These are phyloP conservation scores for Ramphastos sulfuratus DNA, from an alignment of 2,113 vertebrate genomes.

Conservation along the genomic window DNA sequence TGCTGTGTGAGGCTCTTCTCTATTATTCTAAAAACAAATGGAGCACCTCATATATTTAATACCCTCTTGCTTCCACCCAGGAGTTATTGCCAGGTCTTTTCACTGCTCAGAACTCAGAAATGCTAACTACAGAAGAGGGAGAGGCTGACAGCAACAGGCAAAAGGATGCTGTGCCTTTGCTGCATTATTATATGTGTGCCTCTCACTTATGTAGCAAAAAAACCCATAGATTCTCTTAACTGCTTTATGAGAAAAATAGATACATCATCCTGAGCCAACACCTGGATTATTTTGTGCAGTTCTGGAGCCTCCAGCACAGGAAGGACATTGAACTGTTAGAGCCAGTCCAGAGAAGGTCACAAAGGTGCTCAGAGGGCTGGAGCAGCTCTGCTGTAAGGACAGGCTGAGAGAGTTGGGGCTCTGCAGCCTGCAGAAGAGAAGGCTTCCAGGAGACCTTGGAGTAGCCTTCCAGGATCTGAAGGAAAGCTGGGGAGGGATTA, in stretches of 20 bases:
- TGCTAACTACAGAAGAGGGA: background rate
- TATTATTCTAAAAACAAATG: conserved; percentile 5
- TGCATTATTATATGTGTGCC: background rate
- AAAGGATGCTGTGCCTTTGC: background rate
- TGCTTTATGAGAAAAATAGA: background rate
- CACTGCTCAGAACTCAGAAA: background rate
- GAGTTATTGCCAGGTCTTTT: background rate
- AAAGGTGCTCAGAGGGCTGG: too few species aligned
- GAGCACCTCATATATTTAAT: background rate
- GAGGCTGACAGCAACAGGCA: background rate
- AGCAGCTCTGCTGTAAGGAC: too few species aligned
- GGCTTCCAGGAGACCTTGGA: too few species aligned
- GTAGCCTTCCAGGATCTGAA: too few species aligned
- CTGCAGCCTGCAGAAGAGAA: too few species aligned
- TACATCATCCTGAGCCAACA: background rate
- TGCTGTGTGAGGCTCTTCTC: background rate
- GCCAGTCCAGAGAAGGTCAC: too few species aligned
- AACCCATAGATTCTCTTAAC: background rate
- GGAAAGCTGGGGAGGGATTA: too few species aligned
- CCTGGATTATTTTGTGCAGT: too few species aligned
- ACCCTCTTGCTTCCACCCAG: background rate
- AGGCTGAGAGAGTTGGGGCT: too few species aligned
- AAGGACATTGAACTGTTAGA: too few species aligned
- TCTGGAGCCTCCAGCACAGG: too few species aligned
- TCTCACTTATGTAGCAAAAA: background rate